Percentiles rank a stretch among this genome's conserved stretches.
phyloP scores from a whole-genome alignment of 2,113 vertebrate genomes.

The Gila orcuttii region DNA sequence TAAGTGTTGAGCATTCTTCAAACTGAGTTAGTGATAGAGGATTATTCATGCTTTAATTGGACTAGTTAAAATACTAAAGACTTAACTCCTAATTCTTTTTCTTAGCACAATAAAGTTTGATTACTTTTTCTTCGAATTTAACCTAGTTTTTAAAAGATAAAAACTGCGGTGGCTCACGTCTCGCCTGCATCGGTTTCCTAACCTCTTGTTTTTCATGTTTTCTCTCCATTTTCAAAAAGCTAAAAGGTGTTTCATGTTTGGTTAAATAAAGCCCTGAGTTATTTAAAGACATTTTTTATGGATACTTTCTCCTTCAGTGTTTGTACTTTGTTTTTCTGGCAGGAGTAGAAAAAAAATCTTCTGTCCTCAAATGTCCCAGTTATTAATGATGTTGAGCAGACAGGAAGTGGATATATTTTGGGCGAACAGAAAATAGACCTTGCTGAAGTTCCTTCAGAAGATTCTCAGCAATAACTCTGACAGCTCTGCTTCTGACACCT shows the following conservation, averaged over 20 bases:
- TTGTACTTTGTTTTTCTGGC: slow-evolving; percentile 27
- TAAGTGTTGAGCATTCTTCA: not conserved
- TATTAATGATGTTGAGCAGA: slow-evolving; percentile 40
- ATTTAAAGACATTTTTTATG: slow-evolving; percentile 26
- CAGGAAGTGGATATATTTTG: slow-evolving; percentile 38
- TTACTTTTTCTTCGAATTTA: not conserved
- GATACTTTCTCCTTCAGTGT: slow-evolving; percentile 5
- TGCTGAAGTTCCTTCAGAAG: slow-evolving; percentile 17
- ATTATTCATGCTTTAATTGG: slow-evolving; percentile 7
- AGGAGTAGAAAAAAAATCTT: not conserved
- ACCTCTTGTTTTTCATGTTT: not conserved
- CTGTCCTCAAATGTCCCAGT: slow-evolving; percentile 16
- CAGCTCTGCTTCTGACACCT: not conserved
- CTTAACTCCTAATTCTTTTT: not conserved
- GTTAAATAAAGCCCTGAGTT: not conserved
- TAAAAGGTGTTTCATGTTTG: not conserved
- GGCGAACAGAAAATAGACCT: slow-evolving; percentile 43
- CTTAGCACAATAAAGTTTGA: not conserved
- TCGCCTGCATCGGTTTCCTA: not conserved
- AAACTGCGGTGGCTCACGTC: not conserved
- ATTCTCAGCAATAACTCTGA: slow-evolving; percentile 26
- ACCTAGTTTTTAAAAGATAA: not conserved
- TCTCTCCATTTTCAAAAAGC: not conserved
- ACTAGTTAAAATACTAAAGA: not conserved
- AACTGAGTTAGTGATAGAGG: not conserved